Evolutionary conservation across 2,113 vertebrate genomes (phyloP).

Genomic region (Greenwoodochromis staneri): DNA sequence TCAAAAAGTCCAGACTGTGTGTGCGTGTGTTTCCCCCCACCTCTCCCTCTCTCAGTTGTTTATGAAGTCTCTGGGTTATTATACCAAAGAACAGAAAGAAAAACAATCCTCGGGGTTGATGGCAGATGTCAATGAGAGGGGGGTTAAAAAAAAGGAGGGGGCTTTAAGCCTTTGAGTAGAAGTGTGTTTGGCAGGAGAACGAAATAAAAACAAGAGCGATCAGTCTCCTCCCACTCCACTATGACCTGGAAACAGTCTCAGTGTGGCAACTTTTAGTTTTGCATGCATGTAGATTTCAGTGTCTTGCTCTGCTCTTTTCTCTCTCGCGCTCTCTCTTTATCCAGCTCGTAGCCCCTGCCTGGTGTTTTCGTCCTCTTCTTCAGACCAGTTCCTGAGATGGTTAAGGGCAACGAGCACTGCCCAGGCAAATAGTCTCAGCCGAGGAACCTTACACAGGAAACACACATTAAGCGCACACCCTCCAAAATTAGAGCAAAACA

Average conservation of each 20-base stretch:
- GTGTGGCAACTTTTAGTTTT: constrained; percentile 36
- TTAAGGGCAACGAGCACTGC: not conserved
- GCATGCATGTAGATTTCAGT: not conserved
- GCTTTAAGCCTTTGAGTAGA: not conserved
- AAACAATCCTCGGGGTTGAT: not conserved
- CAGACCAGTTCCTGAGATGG: not conserved
- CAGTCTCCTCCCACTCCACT: constrained; percentile 63
- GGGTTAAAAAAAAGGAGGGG: not conserved
- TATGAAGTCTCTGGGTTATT: not conserved
- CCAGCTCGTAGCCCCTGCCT: not conserved
- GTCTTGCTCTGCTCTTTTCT: not conserved
- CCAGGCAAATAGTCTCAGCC: not conserved
- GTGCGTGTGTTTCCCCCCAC: not conserved
- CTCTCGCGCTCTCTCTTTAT: not conserved
- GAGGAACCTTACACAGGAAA: constrained; percentile 28
- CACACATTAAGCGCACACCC: not conserved
- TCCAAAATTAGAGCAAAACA: not conserved
- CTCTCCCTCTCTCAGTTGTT: not conserved
- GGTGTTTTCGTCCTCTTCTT: not conserved
- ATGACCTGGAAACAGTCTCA: constrained; percentile 64
- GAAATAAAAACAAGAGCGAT: constrained; percentile 7
- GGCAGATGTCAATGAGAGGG: not conserved
- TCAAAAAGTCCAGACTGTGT: not conserved
- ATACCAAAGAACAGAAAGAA: not conserved
- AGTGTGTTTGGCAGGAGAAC: not conserved